Evolutionary conservation across 2,888 invertebrate species (phyloP), one percentile per base, ranked within the genome.

Genomic region (Chironomus tentans): DNA sequence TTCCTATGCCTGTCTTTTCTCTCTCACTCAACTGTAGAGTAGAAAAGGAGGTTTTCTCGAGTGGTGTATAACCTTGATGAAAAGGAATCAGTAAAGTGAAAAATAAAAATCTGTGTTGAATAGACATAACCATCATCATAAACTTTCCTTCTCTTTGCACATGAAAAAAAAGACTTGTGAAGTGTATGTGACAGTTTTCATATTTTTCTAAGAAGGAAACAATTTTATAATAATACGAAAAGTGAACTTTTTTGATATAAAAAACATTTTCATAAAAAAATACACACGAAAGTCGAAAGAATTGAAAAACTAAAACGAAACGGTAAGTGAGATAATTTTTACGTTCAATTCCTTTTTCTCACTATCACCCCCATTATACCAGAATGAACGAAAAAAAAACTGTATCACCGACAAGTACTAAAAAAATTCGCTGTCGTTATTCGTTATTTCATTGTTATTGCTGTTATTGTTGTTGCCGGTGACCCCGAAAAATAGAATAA

Each of bases 401-500:
- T 38, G 38, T 38, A 38, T 38, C 38, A 38, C 38, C 38, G 38
- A 38, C 38, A 38, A 38, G 38, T 38, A 38, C 38, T 38, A 38
- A 38, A 38, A 38, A 38, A 38, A 38, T 38, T 38, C 38, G 38
- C 38, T 38, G 38, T 38, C 38, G 38, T 38, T 38, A 38, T 38
- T 10, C 38, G 38, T 38, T 38, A 38, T 38, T 38, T 38, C 10
- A 38, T 38, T 38, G 38, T 38, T 38, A 38, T 38, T 38, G 38
- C 38, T 38, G 10, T 7, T 18, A 56, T 68, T 68, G 68, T 68
- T 68, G 68, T 68, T 68, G 70, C 15, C 13, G 15, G 21, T 73
- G 72, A 62, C 72, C 72, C 72, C 72, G 72, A 73, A 73, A 71
- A 73, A 15, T 56, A 56, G 56, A 56, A 56, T 56, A 56, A 56